Base-by-base conservation (phyloP, 2,888 invertebrate species). In the Choristoneura rosaceana region DNA sequence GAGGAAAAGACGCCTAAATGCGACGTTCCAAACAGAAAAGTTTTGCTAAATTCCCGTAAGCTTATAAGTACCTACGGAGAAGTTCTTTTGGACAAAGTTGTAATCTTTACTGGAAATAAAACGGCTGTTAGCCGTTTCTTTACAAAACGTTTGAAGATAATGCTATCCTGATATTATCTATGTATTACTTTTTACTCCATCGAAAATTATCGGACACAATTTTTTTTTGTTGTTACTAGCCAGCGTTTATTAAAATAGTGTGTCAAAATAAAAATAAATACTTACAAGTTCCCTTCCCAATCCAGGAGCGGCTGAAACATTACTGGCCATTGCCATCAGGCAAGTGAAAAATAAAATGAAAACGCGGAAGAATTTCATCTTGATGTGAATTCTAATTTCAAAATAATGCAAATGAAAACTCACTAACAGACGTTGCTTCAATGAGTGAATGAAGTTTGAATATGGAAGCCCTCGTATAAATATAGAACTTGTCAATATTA, bases 341-440 rank as follows among this genome's bases (percentile, higher is more conserved):
- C 69, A 73, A 9, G 73, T 60, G 68, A 73, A 73, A 45, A 73
- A 73, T 59, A 73, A 69, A 73, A 73, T 69, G 50, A 73, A 45
- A 64, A 73, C 64, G 14, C 43, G 63, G 63, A 43, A 60, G 69
- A 73, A 73, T 63, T 73, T 73, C 69, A 73, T 73, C 50, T 73
- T 52, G 33, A 59, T 50, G 59, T 61, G 58, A 41, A 33, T 67
- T 62, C 34, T 17, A 17, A 66, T 43, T 55, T 67, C 55, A 61
- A 71, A 67, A 14, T 7, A 10, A 15, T 60, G 52, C 25, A 17
- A 33, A 15, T 1, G 25, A 25, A n/a, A 55, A 55, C 45, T 15
- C 10, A 0, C 34, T 33, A 4, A 4, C 55, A 41, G 17, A 34
- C 38, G 38, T 38, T 38, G 65, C 0, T 55, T 2, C 2, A 33